Base-by-base conservation (phyloP, 2,888 invertebrate species). In the Agonum fuliginosum region DNA sequence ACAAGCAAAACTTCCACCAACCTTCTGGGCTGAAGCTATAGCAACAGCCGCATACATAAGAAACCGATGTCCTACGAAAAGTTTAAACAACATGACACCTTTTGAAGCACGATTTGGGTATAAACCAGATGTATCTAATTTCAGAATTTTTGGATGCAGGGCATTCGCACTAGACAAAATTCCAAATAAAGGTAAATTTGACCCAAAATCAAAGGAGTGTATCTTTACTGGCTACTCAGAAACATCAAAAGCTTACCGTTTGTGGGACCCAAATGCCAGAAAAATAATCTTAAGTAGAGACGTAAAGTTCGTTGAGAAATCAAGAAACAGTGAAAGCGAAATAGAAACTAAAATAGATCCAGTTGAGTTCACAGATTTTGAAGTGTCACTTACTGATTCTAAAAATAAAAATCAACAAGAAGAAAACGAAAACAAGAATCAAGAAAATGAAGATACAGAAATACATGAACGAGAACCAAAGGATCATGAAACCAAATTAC, bases 21-120 rank as follows among this genome's bases (percentile, higher is more conserved):
- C 10, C 8, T 82, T 84, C 48, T 86, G 85, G 84, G 83, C 82
- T 2, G 85, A 86, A 77, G 85, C 85, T 1, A 79, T 84, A 6
- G 80, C 79, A 34, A 83, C 82, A 8, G 83, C 84, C 6, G 82
- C 83, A 27, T 84, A 84, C 67, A 67, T 85, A 4, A 75, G 80
- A 41, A 86, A 86, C 71, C 74, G 85, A 51, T 79, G 81, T 34
- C 81, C 82, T n/a, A 81, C 82, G n/a, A 82, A 51, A 41, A 77
- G 73, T 3, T 51, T 81, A 3, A 27, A 46, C 5, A 74, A 78
- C 10, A 48, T 69, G 65, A 79, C 77, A 2, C 79, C 80, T 27
- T 80, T 70, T 12, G 78, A 71, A 62, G 17, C 27, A 14, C 78
- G 77, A 75, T 73, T 58, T 27, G 67, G 62, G 14, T 34, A n/a